Evolutionary conservation across 2,888 invertebrate species (phyloP).

Genomic region (Stenotaenia linearis): DNA sequence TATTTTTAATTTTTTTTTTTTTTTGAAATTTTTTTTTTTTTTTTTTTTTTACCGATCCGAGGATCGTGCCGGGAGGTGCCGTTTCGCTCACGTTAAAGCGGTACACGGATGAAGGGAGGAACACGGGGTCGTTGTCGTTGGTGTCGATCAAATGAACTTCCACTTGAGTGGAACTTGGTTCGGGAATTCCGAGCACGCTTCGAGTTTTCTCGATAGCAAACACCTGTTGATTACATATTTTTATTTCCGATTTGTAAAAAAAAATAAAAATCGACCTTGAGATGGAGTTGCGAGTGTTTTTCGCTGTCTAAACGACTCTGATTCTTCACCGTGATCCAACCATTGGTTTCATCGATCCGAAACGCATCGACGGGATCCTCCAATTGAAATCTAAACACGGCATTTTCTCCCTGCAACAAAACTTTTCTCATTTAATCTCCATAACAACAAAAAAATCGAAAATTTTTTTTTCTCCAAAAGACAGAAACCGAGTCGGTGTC

Average conservation of each 20-base stretch:
- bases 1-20: neutral
- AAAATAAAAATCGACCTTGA: constrained; percentile 50
- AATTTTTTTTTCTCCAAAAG: neutral
- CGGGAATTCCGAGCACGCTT: constrained; percentile 56
- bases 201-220: constrained; percentile 70
- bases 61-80: constrained; percentile 61
- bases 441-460: neutral
- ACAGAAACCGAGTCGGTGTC: too few relatives aligned
- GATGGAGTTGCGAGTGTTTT: constrained; percentile 61
- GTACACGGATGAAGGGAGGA: constrained; percentile 75
- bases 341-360: constrained; percentile 68
- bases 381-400: constrained; percentile 72
- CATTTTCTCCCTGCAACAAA: constrained; percentile 63
- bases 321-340: constrained; percentile 76
- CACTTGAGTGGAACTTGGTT: constrained; percentile 58
- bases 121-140: constrained; percentile 85
- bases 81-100: constrained; percentile 67
- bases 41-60: constrained; percentile 56
- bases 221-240: constrained; percentile 48
- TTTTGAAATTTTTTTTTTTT: neutral
- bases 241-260: neutral
- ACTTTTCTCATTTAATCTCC: neutral
- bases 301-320: constrained; percentile 74
- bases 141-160: constrained; percentile 79
- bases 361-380: constrained; percentile 71